phyloP scores from a whole-genome alignment of 2,113 vertebrate species.

The Forbesichthys agassizii region DNA sequence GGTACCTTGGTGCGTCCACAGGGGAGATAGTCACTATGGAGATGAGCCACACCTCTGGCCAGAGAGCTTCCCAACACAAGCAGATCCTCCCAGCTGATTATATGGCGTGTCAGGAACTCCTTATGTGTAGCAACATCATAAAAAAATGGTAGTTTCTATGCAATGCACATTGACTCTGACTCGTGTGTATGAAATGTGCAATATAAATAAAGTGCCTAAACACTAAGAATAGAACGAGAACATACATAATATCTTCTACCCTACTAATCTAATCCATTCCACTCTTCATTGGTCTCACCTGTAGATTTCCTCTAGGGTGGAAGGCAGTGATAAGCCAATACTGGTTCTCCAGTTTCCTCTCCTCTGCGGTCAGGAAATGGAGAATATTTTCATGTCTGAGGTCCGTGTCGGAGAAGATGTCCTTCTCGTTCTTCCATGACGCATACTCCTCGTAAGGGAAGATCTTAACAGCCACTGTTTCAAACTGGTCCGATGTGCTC shows the following conservation, averaged over 20 bases:
- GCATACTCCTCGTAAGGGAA: conserved; percentile 91
- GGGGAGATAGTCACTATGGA: conserved; percentile 89
- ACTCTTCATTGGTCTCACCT: conserved; percentile 36
- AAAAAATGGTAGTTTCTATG: too few species aligned
- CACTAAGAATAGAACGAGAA: too few species aligned
- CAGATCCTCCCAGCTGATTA: conserved; percentile 91
- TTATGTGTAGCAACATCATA: conserved; percentile 46
- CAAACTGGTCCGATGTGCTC: conserved; percentile 83
- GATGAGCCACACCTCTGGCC: conserved; percentile 86
- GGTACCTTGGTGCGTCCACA: conserved; percentile 85
- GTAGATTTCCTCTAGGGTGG: conserved; percentile 89
- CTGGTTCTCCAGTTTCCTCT: conserved; percentile 86
- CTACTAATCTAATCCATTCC: neutral
- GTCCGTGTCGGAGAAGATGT: conserved; percentile 93
- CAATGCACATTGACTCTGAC: too few species aligned
- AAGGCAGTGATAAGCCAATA: conserved; percentile 96
- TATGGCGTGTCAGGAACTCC: conserved; percentile 84
- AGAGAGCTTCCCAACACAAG: conserved; percentile 86
- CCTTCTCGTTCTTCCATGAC: conserved; percentile 95
- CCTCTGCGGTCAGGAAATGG: conserved; percentile 92
- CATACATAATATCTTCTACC: neutral
- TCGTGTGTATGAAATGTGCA: too few species aligned
- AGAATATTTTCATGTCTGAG: conserved; percentile 91
- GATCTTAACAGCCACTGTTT: conserved; percentile 95
- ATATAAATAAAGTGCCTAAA: too few species aligned